Percentiles rank a stretch among this genome's conserved stretches.
phyloP scores from a whole-genome alignment of 2,113 vertebrate species.

The Gavialis gangeticus region DNA sequence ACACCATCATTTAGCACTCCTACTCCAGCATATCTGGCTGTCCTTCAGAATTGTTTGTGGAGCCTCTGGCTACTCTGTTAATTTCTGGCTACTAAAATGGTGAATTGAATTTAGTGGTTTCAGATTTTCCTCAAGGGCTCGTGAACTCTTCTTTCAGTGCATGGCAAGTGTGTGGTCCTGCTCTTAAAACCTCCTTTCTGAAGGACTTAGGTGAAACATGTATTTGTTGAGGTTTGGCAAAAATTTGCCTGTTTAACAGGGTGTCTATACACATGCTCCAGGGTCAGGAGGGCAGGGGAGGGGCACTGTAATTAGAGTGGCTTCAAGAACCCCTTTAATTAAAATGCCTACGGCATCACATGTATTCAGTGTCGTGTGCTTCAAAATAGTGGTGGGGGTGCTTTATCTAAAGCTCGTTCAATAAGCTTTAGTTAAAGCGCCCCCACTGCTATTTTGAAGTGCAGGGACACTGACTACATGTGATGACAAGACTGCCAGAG shows the following conservation, averaged over 20 bases:
- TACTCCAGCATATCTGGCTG: background rate
- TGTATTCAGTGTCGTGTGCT: too few species aligned
- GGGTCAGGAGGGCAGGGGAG: too few species aligned
- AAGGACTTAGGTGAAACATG: background rate
- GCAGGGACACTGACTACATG: too few species aligned
- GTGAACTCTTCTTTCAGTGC: background rate
- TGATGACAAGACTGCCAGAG: too few species aligned
- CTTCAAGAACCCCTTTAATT: too few species aligned
- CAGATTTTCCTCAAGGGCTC: background rate
- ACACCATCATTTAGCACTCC: background rate
- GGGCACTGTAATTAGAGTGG: too few species aligned
- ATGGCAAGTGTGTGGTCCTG: background rate
- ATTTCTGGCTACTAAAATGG: background rate
- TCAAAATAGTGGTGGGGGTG: too few species aligned
- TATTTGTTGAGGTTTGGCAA: background rate
- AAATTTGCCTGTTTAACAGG: background rate
- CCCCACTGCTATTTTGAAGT: too few species aligned
- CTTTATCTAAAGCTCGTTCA: too few species aligned
- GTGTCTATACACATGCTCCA: too few species aligned
- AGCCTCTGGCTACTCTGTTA: background rate
- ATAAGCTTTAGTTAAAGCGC: too few species aligned
- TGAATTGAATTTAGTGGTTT: background rate
- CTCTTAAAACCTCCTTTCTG: background rate
- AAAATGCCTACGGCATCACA: too few species aligned
- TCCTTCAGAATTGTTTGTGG: background rate